Conservation (phyloP, 2,797 vertebrate genomes). For the Adelosebastes latens region DNA sequence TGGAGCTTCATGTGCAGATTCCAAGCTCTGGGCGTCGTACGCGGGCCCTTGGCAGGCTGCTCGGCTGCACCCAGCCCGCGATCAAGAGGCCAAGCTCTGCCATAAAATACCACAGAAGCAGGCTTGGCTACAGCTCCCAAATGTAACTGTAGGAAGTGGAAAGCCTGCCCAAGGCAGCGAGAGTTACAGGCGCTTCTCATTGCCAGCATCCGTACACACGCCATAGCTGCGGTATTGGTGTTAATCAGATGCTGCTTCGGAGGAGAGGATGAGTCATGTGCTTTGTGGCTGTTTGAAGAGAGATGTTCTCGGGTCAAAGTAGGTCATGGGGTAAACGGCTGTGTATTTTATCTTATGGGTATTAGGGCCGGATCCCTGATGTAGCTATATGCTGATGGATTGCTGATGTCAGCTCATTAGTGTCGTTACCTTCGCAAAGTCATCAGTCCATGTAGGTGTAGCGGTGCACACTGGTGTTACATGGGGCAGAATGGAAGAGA, state of each 20-base stretch:
- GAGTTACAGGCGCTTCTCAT: slow-evolving; percentile 17
- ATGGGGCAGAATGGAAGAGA: slow-evolving; percentile 1
- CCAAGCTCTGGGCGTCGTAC: slow-evolving; percentile 48
- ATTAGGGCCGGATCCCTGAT: slow-evolving; percentile 52
- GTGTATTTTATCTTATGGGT: slow-evolving; percentile 60
- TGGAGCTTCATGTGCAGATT: slow-evolving; percentile 48
- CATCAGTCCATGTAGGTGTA: slow-evolving; percentile 47
- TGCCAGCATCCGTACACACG: slow-evolving; percentile 39
- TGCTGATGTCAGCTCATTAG: slow-evolving; percentile 76
- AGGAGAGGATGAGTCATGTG: slow-evolving; percentile 44
- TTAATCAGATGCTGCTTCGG: slow-evolving; percentile 59
- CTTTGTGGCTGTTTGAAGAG: slow-evolving; percentile 57
- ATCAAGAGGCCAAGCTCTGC: slow-evolving; percentile 56
- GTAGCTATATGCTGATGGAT: slow-evolving; percentile 58
- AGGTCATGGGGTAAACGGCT: slow-evolving; percentile 60
- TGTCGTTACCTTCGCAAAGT: slow-evolving; percentile 55
- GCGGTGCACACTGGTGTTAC: slow-evolving; percentile 23
- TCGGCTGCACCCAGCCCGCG: slow-evolving; percentile 43
- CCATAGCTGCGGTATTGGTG: slow-evolving; percentile 19
- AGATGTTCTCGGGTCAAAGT: slow-evolving; percentile 59
- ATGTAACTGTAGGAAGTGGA: slow-evolving; percentile 49
- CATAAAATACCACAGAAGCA: slow-evolving; percentile 55
- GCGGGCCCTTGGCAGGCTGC: slow-evolving; percentile 51
- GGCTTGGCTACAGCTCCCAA: slow-evolving; percentile 36
- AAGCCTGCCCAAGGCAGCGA: slow-evolving; percentile 27